Conservation (phyloP, 2,888 invertebrate species). For the Aphodius sticticus region DNA sequence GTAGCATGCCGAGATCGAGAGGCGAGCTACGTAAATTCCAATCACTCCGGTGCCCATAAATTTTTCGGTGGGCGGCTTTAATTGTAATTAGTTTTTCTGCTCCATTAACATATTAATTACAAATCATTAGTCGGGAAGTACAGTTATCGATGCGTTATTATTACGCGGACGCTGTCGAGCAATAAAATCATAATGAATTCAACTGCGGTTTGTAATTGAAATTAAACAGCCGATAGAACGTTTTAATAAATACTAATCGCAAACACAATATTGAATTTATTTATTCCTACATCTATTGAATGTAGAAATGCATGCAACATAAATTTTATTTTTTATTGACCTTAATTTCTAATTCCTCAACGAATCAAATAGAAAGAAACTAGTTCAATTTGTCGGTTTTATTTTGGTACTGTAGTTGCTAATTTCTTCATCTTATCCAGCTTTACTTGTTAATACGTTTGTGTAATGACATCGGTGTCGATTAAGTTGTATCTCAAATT, state of each 20-base stretch:
- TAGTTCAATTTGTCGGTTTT: no score
- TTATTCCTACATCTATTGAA: neutral
- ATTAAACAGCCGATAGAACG: neutral
- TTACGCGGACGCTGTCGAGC: neutral
- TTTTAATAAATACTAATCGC: neutral
- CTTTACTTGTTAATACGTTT: no score
- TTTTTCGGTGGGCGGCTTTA: neutral
- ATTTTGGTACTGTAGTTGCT: no score
- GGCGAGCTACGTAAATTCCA: neutral
- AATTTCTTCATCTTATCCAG: no score
- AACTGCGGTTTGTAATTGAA: neutral
- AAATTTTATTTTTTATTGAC: neutral
- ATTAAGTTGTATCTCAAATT: no score
- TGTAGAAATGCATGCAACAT: neutral
- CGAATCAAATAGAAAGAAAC: no score
- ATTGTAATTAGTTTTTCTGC: slow-evolving; percentile 4
- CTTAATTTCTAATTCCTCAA: neutral
- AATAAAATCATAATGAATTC: neutral
- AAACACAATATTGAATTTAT: neutral
- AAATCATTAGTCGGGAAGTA: neutral
- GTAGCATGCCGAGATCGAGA: neutral
- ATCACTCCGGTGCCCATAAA: neutral
- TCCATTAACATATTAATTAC: slow-evolving; percentile 4
- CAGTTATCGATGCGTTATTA: neutral
- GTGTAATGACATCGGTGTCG: no score